Percentiles rank a stretch among this genome's conserved stretches.
Conservation (phyloP, 2,888 invertebrate genomes). For the Acrobasis suavella region DNA sequence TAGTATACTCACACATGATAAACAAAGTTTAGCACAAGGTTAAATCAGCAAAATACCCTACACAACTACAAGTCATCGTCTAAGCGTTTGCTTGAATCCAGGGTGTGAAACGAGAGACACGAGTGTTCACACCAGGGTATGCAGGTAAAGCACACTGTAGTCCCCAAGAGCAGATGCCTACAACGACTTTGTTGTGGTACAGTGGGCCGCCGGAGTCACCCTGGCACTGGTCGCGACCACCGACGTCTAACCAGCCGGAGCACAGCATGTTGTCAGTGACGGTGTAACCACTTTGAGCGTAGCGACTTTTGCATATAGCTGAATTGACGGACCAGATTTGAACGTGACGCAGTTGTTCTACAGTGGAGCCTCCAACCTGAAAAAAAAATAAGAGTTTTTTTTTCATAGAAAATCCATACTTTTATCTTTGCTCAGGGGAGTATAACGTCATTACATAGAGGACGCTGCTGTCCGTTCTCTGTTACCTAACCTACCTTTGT, state of each 20-base stretch:
- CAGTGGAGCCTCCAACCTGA: constrained; percentile 35
- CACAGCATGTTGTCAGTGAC: constrained; percentile 51
- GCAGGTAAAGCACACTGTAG: constrained; percentile 40
- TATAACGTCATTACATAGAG: no score
- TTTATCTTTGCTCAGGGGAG: no score
- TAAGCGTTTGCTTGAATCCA: constrained; percentile 53
- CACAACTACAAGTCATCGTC: background rate
- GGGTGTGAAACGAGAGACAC: constrained; percentile 45
- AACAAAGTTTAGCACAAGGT: no score
- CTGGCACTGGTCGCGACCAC: constrained; percentile 62
- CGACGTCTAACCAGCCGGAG: constrained; percentile 53
- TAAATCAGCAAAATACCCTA: no score
- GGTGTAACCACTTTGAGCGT: constrained; percentile 36
- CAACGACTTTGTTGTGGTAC: constrained; percentile 48
- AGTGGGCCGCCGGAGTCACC: constrained; percentile 61
- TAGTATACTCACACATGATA: no score
- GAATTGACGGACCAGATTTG: constrained; percentile 49
- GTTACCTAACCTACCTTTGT: background rate
- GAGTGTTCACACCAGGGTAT: constrained; percentile 54
- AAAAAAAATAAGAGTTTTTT: no score
- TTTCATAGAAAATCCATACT: no score
- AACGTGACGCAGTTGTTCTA: constrained; percentile 51
- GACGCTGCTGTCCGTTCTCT: no score
- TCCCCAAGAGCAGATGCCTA: constrained; percentile 57
- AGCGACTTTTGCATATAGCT: constrained; percentile 39